Base-by-base conservation (phyloP, 2,888 invertebrate genomes). In the Dimorphilus gyrociliatus region DNA sequence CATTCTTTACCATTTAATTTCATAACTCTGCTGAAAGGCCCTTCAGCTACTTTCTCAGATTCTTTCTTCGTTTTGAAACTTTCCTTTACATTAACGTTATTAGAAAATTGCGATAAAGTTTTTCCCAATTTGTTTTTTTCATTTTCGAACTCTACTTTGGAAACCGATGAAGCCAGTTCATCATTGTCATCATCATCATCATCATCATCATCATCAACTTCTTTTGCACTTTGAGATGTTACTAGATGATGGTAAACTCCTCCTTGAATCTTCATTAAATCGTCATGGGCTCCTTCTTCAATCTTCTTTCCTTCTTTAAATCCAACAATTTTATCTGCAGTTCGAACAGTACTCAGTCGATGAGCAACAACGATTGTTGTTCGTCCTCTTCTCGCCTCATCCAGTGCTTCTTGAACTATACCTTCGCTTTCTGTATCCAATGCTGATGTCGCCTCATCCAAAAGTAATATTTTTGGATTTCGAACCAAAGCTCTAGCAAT, bases 271-370 rank as follows among this genome's bases (percentile, higher is more conserved):
- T 48, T 39, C 53, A 65, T 57, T 18, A 67, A 44, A 17, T 62
- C 53, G 10, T 48, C 39, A 39, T 67, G 68, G 25, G 52, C 57
- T n/a, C 67, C 67, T 12, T 42, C 36, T 42, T 67, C 67, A 4
- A 59, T 53, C 23, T 67, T 56, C 32, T 48, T 37, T 4, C 67
- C 51, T 29, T 42, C 51, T 34, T 62, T 50, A 44, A 67, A 48
- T 2, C 55, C 61, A 37, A 56, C 49, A 29, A 67, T 67, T 23
- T 55, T 46, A 37, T 68, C 65, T 4, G 64, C 66, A 34, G 62
- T 63, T 41, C 60, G 46, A 23, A 67, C 62, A 0, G 68, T 67
- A 2, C 65, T 60, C 35, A 67, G 40, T 7, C 67, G 54, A 39
- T 63, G 61, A 4, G 65, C 65, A 5, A 65, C 55, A 13, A 61